A percentile compares a stretch with the other conserved stretches of the same genome.
Conservation (phyloP, 2,888 invertebrate genomes). For the Polyploca ridens region DNA sequence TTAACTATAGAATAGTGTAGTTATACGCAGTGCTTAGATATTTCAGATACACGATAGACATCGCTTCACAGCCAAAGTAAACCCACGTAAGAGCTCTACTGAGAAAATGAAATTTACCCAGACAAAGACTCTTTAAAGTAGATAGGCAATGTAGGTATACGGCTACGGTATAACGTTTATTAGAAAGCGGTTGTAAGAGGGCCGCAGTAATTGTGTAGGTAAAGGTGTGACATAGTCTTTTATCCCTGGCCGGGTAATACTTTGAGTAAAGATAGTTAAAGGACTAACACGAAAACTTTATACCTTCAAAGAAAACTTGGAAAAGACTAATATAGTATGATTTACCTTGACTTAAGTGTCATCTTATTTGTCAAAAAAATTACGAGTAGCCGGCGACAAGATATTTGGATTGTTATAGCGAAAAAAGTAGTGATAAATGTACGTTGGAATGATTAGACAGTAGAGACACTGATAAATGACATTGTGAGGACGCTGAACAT, state of each 20-base stretch:
- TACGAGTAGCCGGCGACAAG: slow-evolving; percentile 22
- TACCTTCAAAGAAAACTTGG: not conserved
- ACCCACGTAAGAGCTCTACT: slow-evolving; percentile 5
- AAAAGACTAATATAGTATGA: not conserved
- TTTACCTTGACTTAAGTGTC: slow-evolving; percentile 16
- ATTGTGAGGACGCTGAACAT: slow-evolving; percentile 58
- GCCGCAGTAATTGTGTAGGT: slow-evolving; percentile 25
- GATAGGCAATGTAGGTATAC: slow-evolving; percentile 26
- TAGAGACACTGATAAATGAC: slow-evolving; percentile 70
- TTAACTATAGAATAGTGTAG: not conserved
- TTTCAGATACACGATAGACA: not conserved
- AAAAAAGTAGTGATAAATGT: slow-evolving; percentile 66
- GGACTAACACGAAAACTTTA: not conserved
- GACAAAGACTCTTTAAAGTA: slow-evolving; percentile 11
- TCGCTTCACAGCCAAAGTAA: not conserved
- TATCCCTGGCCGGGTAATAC: slow-evolving; percentile 19
- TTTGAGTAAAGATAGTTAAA: not conserved
- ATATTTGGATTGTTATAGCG: slow-evolving; percentile 36
- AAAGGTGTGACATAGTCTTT: slow-evolving; percentile 27
- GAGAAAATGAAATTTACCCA: slow-evolving; percentile 26
- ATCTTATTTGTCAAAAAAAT: slow-evolving; percentile 28
- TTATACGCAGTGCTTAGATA: no score
- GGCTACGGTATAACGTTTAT: slow-evolving; percentile 27
- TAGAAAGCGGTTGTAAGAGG: slow-evolving; percentile 21
- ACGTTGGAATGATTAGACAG: slow-evolving; percentile 66